Base-by-base conservation (phyloP, 1,140 invertebrate species). In the Bathynomus jamesi region DNA sequence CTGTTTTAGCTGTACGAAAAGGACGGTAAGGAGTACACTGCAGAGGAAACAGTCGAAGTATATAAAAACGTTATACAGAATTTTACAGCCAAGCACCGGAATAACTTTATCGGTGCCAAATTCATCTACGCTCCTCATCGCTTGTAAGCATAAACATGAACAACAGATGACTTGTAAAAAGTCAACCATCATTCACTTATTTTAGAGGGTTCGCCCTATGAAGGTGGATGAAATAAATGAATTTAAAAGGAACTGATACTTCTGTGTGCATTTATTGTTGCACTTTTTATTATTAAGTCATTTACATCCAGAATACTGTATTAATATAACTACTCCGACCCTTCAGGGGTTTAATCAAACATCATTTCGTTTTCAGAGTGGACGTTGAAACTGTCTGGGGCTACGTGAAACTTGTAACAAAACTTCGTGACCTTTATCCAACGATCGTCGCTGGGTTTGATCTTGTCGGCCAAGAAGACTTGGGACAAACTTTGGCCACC, bases 81-180 rank as follows among this genome's bases (percentile, higher is more conserved):
- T 53, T 90, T 89, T 78, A 83, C 85, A 61, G 86, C 78, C 8
- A 83, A 87, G 17, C 79, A 91, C 79, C 86, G 86, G 0, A 40
- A 62, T 1, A 86, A 89, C 65, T 92, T 91, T 65, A 80, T 87
- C 28, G 90, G 90, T 0, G 86, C 85, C 0, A 89, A 88, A 78
- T 78, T 90, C 25, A 92, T 92, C 73, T 91, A 87, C 75, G 89
- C 67, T 3, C 75, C 89, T 0, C 88, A 87, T 0, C n/a, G 79
- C 0, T 82, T 87, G 74, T 79, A 79, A 0, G 81, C 85, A 0
- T n/a, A n/a, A n/a, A n/a, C n/a, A n/a, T n/a, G n/a, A n/a, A n/a
- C n/a, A n/a, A n/a, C n/a, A n/a, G n/a, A n/a, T n/a, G n/a, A n/a
- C 24, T 65, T 65, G 7, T 65, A 13, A 30, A 30, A 65, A 61